A percentile compares a stretch with the other conserved stretches of the same genome.
Evolutionary conservation across 2,113 vertebrate species (phyloP).

Genomic region (Myotis brandtii): DNA sequence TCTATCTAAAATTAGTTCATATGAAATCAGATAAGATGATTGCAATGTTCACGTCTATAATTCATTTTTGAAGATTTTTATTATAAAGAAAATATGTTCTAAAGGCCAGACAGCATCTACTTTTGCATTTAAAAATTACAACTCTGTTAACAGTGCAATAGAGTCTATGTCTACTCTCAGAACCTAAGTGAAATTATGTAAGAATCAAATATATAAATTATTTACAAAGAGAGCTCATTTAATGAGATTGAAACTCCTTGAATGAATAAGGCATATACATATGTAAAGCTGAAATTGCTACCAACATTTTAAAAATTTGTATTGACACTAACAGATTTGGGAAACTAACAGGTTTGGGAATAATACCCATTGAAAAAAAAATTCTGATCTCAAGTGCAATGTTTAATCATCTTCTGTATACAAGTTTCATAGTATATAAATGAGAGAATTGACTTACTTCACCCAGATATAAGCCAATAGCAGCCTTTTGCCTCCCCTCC

Average conservation of each 20-base stretch:
- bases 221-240: slow-evolving; percentile 32
- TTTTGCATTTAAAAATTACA: neutral
- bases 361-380: slow-evolving; percentile 37
- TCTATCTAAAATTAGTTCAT: neutral
- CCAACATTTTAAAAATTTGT: slow-evolving; percentile 12
- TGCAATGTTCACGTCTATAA: neutral
- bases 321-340: neutral
- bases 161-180: neutral
- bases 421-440: neutral
- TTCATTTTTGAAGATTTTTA: neutral
- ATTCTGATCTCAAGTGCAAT: neutral
- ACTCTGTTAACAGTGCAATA: neutral
- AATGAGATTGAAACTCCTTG: slow-evolving; percentile 25
- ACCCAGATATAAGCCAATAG: neutral
- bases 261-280: neutral
- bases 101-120: neutral
- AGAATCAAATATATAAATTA: slow-evolving; percentile 24
- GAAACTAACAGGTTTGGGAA: neutral
- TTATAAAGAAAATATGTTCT: neutral
- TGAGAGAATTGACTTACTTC: neutral
- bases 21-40: neutral
- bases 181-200: slow-evolving; percentile 15
- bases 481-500: neutral
- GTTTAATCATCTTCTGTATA: neutral
- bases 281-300: slow-evolving; percentile 41